phyloP scores from a whole-genome alignment of 1,140 invertebrate genomes.

The Trinorchestia longiramus region DNA sequence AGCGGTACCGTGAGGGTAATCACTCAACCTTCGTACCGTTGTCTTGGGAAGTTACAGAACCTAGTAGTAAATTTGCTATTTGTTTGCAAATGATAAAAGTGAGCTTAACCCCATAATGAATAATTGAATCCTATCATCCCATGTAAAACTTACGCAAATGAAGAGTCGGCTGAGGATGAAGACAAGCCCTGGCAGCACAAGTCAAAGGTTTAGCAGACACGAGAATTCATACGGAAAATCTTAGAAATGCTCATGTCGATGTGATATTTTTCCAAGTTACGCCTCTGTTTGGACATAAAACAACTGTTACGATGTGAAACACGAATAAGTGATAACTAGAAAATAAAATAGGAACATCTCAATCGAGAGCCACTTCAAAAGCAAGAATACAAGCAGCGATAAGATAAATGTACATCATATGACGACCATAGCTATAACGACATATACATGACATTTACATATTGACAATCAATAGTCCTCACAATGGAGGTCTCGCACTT shows the following conservation, averaged over 20 bases:
- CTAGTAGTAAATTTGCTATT: too few species aligned
- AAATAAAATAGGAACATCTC: background rate
- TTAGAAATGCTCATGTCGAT: background rate
- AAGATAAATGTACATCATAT: conserved; percentile 15
- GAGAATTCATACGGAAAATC: background rate
- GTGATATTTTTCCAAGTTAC: background rate
- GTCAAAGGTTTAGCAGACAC: background rate
- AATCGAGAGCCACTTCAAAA: background rate
- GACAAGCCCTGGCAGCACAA: background rate
- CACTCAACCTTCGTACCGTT: too few species aligned
- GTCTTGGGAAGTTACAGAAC: too few species aligned
- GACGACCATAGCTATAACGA: conserved; percentile 1
- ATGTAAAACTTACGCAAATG: background rate
- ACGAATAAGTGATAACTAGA: background rate
- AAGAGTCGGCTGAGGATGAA: background rate
- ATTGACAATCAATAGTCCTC: background rate
- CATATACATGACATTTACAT: conserved; percentile 27
- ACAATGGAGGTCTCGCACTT: background rate
- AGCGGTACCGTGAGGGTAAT: too few species aligned
- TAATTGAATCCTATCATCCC: background rate
- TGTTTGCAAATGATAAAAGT: background rate
- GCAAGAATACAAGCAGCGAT: background rate
- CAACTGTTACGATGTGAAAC: background rate
- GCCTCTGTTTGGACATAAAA: background rate
- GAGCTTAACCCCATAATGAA: background rate